Evolutionary conservation across 2,888 invertebrate species (phyloP).

Genomic region (Cordylochernes scorpioides): DNA sequence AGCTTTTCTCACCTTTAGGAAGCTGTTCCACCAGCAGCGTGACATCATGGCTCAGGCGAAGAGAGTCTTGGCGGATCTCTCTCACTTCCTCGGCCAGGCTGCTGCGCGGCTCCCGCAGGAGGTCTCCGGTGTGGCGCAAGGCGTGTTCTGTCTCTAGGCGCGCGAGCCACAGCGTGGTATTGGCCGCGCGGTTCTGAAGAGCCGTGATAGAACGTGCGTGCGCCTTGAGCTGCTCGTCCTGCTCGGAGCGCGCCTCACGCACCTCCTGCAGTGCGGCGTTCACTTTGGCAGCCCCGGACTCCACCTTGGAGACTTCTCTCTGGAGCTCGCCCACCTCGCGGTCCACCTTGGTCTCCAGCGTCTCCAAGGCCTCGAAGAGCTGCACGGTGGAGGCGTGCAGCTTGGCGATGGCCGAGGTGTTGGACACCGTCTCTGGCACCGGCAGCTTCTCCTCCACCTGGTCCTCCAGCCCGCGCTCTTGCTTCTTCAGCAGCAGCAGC

Average conservation of each 20-base stretch:
- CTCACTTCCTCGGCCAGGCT: too few species aligned
- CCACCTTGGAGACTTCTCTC: conserved; percentile 38
- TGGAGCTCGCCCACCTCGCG: conserved; percentile 44
- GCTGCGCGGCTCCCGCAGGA: too few species aligned
- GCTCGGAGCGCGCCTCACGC: conserved; percentile 43
- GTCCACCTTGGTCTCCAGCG: conserved; percentile 45
- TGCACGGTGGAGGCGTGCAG: conserved; percentile 47
- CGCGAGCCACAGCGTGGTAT: too few species aligned
- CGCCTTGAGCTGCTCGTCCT: conserved; percentile 1
- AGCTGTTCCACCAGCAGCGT: too few species aligned
- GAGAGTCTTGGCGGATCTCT: too few species aligned
- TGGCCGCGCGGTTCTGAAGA: too few species aligned
- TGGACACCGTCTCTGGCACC: background rate
- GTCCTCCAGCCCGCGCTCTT: conserved; percentile 3
- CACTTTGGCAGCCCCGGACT: conserved; percentile 43
- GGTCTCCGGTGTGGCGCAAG: too few species aligned
- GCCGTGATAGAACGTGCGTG: too few species aligned
- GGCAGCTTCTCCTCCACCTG: conserved; percentile 3
- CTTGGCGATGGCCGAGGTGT: conserved; percentile 30
- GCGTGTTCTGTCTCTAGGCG: too few species aligned
- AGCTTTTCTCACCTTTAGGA: too few species aligned
- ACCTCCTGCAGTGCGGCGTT: conserved; percentile 44
- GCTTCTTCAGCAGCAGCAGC: conserved; percentile 2
- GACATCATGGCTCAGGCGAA: too few species aligned
- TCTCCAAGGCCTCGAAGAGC: conserved; percentile 48